Evolutionary conservation across 2,888 invertebrate genomes (phyloP).

Genomic region (Drosophila vallismaia): DNA sequence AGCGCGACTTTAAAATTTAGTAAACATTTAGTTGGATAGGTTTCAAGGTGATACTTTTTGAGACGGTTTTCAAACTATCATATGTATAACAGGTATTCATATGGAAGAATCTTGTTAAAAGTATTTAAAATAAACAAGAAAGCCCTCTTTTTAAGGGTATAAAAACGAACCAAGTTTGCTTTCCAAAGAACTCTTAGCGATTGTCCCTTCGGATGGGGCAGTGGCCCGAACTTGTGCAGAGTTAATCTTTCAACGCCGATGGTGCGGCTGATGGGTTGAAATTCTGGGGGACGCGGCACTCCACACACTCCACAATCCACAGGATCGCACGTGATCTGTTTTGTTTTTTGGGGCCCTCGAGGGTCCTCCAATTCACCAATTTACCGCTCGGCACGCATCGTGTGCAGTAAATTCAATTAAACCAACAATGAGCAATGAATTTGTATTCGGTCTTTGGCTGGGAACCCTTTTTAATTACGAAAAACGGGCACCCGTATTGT

Average conservation of each 20-base stretch:
- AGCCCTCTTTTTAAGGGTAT: constrained; percentile 7
- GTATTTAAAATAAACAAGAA: not conserved
- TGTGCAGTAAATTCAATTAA: constrained; percentile 71
- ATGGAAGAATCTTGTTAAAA: no score
- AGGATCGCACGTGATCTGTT: constrained; percentile 61
- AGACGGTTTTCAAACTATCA: no score
- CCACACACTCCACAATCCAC: not conserved
- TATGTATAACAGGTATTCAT: no score
- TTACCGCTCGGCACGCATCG: constrained; percentile 63
- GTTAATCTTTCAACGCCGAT: constrained; percentile 74
- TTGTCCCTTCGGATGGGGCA: constrained; percentile 28
- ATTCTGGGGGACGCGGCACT: constrained; percentile 14
- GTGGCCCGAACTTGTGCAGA: constrained; percentile 47
- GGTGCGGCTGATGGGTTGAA: constrained; percentile 65
- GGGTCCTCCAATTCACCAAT: constrained; percentile 37
- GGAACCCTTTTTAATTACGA: constrained; percentile 66
- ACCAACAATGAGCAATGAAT: constrained; percentile 54
- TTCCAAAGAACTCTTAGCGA: constrained; percentile 64
- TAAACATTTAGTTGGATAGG: no score
- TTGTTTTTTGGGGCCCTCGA: constrained; percentile 21
- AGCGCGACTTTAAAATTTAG: no score
- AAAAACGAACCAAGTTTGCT: constrained; percentile 14
- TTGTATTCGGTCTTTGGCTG: constrained; percentile 13
- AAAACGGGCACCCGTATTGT: constrained; percentile 56
- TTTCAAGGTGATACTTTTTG: no score